A percentile compares a stretch with the other conserved stretches of the same genome.
Conservation (phyloP, 2,797 vertebrate genomes). For the Centropyge bicolor region DNA sequence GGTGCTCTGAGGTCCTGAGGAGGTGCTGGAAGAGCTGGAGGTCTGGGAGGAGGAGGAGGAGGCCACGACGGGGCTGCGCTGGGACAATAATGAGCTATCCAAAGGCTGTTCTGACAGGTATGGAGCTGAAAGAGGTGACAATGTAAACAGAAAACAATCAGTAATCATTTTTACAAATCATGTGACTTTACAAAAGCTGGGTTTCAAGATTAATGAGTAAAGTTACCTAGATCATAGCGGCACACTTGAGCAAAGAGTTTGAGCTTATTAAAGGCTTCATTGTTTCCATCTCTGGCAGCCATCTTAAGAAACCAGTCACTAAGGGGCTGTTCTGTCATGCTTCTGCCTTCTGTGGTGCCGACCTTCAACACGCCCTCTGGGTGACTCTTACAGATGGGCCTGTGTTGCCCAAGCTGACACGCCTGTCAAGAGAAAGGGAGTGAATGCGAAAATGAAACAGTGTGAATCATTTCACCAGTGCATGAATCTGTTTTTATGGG, state of each 20-base stretch:
- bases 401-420: slow-evolving; percentile 97
- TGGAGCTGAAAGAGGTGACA: slow-evolving; percentile 87
- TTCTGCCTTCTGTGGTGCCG: slow-evolving; percentile 90
- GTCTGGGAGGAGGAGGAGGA: slow-evolving; percentile 84
- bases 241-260: slow-evolving; percentile 98
- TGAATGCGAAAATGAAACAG: slow-evolving; percentile 9
- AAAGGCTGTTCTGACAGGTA: slow-evolving; percentile 95
- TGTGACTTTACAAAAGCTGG: rapidly evolving
- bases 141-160: background rate
- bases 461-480: slow-evolving; percentile 28
- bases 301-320: slow-evolving; percentile 97
- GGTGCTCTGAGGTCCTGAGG: slow-evolving; percentile 86
- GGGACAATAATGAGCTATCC: slow-evolving; percentile 94
- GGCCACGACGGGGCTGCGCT: slow-evolving; percentile 89
- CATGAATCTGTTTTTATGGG: slow-evolving; percentile 36
- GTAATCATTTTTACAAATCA: background rate
- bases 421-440: slow-evolving; percentile 82
- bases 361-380: slow-evolving; percentile 96
- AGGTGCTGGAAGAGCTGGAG: slow-evolving; percentile 74
- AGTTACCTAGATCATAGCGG: slow-evolving; percentile 94
- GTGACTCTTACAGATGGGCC: slow-evolving; percentile 94
- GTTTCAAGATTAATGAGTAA: slow-evolving; percentile 30
- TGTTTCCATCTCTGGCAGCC: slow-evolving; percentile 89
- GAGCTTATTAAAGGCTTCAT: slow-evolving; percentile 95
- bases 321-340: slow-evolving; percentile 92